Base-by-base conservation (phyloP, 2,888 invertebrate species). In the Branchipolynoe longqiensis region DNA sequence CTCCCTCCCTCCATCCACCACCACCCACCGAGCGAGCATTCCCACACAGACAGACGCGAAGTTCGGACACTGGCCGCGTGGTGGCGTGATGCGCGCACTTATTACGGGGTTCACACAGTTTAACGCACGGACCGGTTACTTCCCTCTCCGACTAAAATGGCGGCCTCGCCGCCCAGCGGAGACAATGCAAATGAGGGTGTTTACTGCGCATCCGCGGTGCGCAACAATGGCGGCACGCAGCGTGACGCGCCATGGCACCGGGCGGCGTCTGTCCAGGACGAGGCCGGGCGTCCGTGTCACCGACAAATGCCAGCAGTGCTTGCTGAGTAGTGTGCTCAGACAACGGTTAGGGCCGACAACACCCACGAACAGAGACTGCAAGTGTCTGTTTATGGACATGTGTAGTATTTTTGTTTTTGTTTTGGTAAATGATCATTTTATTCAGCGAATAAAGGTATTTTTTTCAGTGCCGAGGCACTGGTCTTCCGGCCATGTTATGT, bases 161-260 rank as follows among this genome's bases (percentile, higher is more conserved):
- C 69, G 69, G 36, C 69, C 18, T n/a, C 48, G 48, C 48, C 18
- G 48, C 8, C 8, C 48, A 12, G 8, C 48, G 48, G 4, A 38
- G 28, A 78, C 78, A 78, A 78, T 78, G 31, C 54, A 41, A 78
- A 78, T 78, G 78, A 78, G 78, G 48, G 78, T 12, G 48, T 41
- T 48, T 41, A 54, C 41, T 78, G 78, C 54, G 78, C 78, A 78
- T 78, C 78, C 78, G 8, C 48, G 48, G 31, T 28, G 48, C 54
- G 54, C 78, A 78, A 78, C 78, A 78, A 78, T 78, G 78, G 78
- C 78, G 78, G 41, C 40, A 8, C n/a, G 4, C 73, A 48, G 78
- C 48, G 78, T 78, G 78, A 78, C 78, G 78, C 36, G 69, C 38
- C 69, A n/a, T 22, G 69, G 69, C n/a, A n/a, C 8, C n/a, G 69